These are phyloP conservation scores for Linnaemya tessellans DNA, from an alignment of 2,888 invertebrate species.

Conservation along the genomic window DNA sequence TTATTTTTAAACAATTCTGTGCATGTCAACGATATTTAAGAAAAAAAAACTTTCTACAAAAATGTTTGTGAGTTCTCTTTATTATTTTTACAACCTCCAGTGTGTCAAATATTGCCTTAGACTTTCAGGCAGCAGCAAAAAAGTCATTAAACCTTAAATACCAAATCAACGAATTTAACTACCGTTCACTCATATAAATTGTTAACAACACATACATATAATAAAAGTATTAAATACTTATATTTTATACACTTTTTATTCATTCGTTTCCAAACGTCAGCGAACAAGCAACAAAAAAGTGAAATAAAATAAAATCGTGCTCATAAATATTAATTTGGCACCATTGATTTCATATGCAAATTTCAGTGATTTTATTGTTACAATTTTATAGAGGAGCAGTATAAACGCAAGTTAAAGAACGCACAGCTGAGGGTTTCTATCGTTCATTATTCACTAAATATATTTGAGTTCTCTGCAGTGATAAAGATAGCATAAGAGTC, in stretches of 20 bases:
- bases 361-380: conserved; percentile 56
- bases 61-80: neutral
- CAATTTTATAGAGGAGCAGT: conserved; percentile 13
- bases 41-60: neutral
- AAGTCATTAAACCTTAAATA: conserved; percentile 47
- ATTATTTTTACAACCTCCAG: neutral
- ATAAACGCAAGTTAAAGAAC: conserved; percentile 6
- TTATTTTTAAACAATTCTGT: too few relatives aligned
- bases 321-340: conserved; percentile 70
- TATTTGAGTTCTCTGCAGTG: neutral
- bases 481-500: conserved; percentile 19
- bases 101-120: neutral
- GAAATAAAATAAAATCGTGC: conserved; percentile 31
- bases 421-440: neutral
- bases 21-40: too few relatives aligned
- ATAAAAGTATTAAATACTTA: conserved; percentile 39
- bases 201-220: conserved; percentile 50
- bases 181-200: conserved; percentile 43
- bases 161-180: conserved; percentile 50
- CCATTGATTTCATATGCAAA: conserved; percentile 70
- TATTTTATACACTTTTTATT: neutral
- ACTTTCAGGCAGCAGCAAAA: conserved; percentile 1
- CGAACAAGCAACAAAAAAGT: neutral
- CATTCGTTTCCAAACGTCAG: neutral
- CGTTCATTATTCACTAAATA: conserved; percentile 6